Evolutionary conservation across 2,113 vertebrate genomes (phyloP).

Genomic region (Callithrix jacchus): DNA sequence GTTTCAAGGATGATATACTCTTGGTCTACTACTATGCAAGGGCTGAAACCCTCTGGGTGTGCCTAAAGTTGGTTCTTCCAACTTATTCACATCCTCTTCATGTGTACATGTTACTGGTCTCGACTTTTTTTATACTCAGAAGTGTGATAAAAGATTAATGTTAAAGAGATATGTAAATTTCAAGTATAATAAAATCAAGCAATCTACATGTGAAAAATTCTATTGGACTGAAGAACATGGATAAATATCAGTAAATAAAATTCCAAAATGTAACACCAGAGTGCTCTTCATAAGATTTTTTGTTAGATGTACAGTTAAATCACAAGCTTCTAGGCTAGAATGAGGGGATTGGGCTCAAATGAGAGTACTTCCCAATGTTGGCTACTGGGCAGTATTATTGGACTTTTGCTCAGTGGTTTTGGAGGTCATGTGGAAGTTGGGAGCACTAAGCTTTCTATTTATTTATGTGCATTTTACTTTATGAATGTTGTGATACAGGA

Average conservation of each 20-base stretch:
- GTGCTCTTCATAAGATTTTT: background rate
- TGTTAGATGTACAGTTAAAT: background rate
- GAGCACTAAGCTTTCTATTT: background rate
- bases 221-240: background rate
- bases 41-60: background rate
- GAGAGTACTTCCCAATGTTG: background rate
- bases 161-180: conserved; percentile 61
- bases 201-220: background rate
- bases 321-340: background rate
- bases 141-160: conserved; percentile 51
- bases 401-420: background rate
- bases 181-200: conserved; percentile 47
- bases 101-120: background rate
- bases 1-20: background rate
- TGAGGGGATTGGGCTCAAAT: background rate
- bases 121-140: conserved; percentile 18
- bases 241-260: background rate
- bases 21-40: background rate
- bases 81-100: background rate
- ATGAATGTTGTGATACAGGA: background rate
- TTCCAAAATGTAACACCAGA: background rate
- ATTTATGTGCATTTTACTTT: background rate
- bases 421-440: background rate
- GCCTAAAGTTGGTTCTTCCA: conserved; percentile 30
- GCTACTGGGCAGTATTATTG: background rate